Percentiles rank a stretch among this genome's conserved stretches.
These are phyloP conservation scores for Sarcophaga variegata DNA, from an alignment of 2,888 invertebrate species.

Conservation along the genomic window DNA sequence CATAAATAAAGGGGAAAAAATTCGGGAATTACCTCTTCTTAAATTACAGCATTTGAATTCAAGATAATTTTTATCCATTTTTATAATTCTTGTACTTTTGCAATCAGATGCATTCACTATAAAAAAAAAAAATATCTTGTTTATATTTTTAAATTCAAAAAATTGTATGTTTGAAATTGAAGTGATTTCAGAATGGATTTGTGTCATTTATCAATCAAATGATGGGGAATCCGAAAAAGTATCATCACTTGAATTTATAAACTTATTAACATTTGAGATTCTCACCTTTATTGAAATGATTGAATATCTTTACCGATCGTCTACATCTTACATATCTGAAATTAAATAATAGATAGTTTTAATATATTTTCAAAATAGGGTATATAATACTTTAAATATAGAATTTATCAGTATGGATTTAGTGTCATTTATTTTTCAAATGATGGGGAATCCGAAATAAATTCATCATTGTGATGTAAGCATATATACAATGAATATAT, in stretches of 20 bases:
- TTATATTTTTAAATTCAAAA: background rate
- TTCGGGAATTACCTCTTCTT: no score
- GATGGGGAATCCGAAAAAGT: slow-evolving; percentile 73
- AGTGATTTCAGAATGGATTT: slow-evolving; percentile 66
- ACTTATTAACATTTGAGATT: background rate
- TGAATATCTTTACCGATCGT: no score
- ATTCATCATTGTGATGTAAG: slow-evolving; percentile 64
- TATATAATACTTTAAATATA: background rate
- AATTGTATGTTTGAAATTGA: background rate
- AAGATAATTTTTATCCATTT: no score
- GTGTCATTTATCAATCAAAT: slow-evolving; percentile 73
- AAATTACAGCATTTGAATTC: no score
- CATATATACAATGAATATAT: background rate
- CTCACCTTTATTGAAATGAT: background rate
- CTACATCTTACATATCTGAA: no score
- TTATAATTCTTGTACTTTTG: no score
- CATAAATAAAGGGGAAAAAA: no score
- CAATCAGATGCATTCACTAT: no score
- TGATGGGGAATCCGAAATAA: slow-evolving; percentile 73
- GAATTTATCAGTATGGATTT: slow-evolving; percentile 68
- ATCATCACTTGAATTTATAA: slow-evolving; percentile 63
- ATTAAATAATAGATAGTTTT: background rate
- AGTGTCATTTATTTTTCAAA: slow-evolving; percentile 72
- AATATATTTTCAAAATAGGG: background rate
- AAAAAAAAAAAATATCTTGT: background rate